Conservation (phyloP, 2,113 vertebrate genomes). For the Tringa solitaria region DNA sequence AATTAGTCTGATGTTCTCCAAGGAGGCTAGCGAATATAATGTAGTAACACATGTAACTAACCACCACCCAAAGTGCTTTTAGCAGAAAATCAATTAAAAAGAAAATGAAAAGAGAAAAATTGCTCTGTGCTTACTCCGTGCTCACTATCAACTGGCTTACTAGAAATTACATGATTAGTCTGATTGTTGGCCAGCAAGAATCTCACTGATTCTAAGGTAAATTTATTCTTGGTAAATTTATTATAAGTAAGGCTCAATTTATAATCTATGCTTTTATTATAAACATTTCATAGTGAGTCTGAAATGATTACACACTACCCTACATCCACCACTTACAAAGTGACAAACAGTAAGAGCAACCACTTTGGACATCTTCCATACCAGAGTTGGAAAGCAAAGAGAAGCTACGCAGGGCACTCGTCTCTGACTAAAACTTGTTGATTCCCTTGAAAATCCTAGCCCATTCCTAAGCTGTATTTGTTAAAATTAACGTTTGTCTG, state of each 20-base stretch:
- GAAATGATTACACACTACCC: background rate
- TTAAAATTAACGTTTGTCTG: background rate
- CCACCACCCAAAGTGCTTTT: background rate
- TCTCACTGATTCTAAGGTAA: background rate
- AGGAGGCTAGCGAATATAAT: background rate
- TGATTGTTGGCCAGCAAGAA: background rate
- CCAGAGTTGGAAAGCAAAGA: background rate
- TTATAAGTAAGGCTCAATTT: background rate
- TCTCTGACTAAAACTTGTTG: background rate
- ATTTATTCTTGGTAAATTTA: background rate
- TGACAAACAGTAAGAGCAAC: background rate
- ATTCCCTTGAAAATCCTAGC: background rate
- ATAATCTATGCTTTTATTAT: background rate
- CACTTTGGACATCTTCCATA: background rate
- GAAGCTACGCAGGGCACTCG: rapidly evolving
- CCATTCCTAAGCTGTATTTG: background rate
- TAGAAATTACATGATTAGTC: background rate
- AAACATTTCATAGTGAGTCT: background rate
- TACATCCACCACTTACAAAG: rapidly evolving
- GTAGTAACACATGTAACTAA: slow-evolving; percentile 10
- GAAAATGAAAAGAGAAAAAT: background rate
- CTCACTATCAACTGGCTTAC: background rate
- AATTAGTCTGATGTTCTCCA: slow-evolving; percentile 48
- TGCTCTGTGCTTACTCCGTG: background rate
- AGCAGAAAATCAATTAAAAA: slow-evolving; percentile 19